Evolutionary conservation across 2,888 invertebrate species (phyloP).

Genomic region (Macrostomum cliftonense): DNA sequence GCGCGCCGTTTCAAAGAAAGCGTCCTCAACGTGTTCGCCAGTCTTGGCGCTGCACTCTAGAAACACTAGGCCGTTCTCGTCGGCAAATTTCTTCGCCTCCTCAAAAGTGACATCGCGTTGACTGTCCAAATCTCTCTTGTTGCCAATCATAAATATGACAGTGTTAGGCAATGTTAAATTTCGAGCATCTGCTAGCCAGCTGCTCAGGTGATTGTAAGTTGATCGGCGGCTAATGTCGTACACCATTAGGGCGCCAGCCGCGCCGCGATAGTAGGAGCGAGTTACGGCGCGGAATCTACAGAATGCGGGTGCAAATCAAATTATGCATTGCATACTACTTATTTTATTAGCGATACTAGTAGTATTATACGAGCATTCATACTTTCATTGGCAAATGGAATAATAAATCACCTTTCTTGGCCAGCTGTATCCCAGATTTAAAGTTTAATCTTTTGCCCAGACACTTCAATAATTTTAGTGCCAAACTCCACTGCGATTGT

Average conservation of each 20-base stretch:
- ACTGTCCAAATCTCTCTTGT: constrained; percentile 91
- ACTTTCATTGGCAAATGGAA: no score
- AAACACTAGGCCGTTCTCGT: constrained; percentile 56
- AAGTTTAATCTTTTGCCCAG: constrained; percentile 95
- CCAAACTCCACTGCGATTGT: constrained; percentile 99
- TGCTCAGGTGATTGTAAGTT: constrained; percentile 95
- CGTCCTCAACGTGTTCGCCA: constrained; percentile 97
- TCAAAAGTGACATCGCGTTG: constrained; percentile 98
- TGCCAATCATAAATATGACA: constrained; percentile 94
- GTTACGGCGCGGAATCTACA: constrained; percentile 78
- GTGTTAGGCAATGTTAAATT: constrained; percentile 98
- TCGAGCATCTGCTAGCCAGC: constrained; percentile 95
- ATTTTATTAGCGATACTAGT: no score
- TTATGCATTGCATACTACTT: no score
- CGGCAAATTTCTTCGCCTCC: constrained; percentile 97
- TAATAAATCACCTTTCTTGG: no score
- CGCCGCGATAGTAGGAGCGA: constrained; percentile 64
- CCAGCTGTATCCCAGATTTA: background rate
- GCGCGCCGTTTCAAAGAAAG: constrained; percentile 94
- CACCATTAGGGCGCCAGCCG: constrained; percentile 96
- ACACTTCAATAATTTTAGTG: constrained; percentile 94
- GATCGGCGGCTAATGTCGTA: constrained; percentile 92
- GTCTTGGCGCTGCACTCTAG: constrained; percentile 14
- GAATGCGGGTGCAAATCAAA: no score
- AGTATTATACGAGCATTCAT: no score